Base-by-base conservation (phyloP, 2,888 invertebrate genomes). In the Corythucha ciliata region DNA sequence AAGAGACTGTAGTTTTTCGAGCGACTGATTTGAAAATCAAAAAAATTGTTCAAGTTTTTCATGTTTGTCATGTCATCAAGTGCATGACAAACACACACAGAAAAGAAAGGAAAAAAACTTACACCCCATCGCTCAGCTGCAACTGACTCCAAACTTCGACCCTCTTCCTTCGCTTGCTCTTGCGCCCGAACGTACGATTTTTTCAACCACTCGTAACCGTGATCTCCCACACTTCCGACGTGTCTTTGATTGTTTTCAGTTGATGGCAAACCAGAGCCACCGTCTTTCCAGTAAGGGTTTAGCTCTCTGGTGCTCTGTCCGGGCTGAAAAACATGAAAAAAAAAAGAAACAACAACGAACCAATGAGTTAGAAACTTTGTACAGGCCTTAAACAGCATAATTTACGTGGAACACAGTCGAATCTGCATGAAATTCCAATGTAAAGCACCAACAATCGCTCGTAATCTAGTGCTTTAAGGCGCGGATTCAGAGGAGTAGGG, bases 231-330 rank as follows among this genome's bases (percentile, higher is more conserved):
- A 5, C 57, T 54, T 7, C 18, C 18, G 4, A 18, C 18, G 16
- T 16, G 18, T 33, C 18, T 33, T 5, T 16, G 16, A 33, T 33
- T 18, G 14, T 33, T 33, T 33, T 33, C 33, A n/a, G n/a, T n/a
- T n/a, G n/a, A n/a, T 0, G 93, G 93, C 53, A 93, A 65, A 2
- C 93, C 93, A 47, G 76, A 77, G 1, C 93, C 93, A 37, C 89
- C 90, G 68, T 82, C 74, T 72, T 83, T 90, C 91, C 92, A 93
- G 64, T 88, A 86, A 0, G 90, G 92, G 73, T 94, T 94, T 48
- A 93, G 70, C 70, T 94, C 93, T 62, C 81, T 72, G 1, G 68
- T 69, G 66, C 81, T 82, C 56, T 79, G 80, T 1, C 81, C 77
- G 4, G 50, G 50, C 46, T 53, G 41, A n/a, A 22, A 49, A 49